Evolutionary conservation across 2,113 vertebrate genomes (phyloP).

Genomic region (Nerophis ophidion): DNA sequence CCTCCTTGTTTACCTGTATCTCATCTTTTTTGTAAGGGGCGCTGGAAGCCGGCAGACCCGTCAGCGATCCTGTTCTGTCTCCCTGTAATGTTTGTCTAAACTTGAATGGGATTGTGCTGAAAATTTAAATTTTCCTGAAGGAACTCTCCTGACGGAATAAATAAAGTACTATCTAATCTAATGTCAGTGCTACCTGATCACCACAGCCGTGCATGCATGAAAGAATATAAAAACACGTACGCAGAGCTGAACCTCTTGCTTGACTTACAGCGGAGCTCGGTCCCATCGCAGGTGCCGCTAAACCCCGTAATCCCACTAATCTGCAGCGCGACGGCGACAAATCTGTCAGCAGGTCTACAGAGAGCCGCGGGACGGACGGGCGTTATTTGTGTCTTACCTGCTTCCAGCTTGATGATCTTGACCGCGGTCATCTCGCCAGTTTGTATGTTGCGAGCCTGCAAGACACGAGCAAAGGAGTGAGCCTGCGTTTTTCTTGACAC

Average conservation of each 20-base stretch:
- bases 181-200: background rate
- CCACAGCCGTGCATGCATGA: background rate
- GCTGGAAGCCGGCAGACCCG: no score
- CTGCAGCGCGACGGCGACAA: slow-evolving; percentile 40
- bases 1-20: no score
- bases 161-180: no score
- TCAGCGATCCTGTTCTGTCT: no score
- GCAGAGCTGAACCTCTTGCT: slow-evolving; percentile 14
- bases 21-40: no score
- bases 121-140: no score
- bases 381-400: slow-evolving; percentile 76
- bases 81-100: no score
- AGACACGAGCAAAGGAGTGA: slow-evolving; percentile 18
- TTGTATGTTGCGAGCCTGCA: slow-evolving; percentile 92
- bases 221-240: slow-evolving; percentile 29
- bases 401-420: slow-evolving; percentile 98
- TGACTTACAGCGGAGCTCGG: slow-evolving; percentile 32
- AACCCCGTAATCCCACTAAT: slow-evolving; percentile 62
- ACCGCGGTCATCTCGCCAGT: slow-evolving; percentile 94
- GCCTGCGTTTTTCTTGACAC: background rate
- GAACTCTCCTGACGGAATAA: no score
- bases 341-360: slow-evolving; percentile 26
- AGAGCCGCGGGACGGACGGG: background rate
- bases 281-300: slow-evolving; percentile 27
- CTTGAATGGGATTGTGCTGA: no score